A percentile compares a stretch with the other conserved stretches of the same genome.
These are phyloP conservation scores for Chondrosia reniformis DNA, from an alignment of 37 sponge, comb jelly and placozoan species.

Conservation along the genomic window DNA sequence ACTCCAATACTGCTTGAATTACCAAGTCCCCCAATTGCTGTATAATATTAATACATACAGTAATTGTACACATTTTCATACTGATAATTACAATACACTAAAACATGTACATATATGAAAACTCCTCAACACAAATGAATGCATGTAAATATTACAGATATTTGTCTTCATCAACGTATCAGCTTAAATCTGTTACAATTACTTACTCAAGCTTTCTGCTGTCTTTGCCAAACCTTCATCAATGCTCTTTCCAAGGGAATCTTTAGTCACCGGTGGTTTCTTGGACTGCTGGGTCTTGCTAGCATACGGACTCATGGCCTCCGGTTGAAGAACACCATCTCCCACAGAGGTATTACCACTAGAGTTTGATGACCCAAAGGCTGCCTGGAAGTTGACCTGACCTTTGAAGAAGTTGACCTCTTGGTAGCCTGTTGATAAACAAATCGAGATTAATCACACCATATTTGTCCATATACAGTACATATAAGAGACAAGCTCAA, in stretches of 20 bases:
- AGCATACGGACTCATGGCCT: conserved; percentile 31
- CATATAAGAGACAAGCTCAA: too few relatives aligned
- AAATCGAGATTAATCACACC: too few relatives aligned
- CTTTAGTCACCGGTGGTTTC: neutral
- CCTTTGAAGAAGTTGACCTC: conserved; percentile 28
- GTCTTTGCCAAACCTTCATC: neutral
- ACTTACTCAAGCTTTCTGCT: neutral
- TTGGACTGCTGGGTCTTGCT: neutral
- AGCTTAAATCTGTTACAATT: too few relatives aligned
- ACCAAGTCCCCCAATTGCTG: too few relatives aligned
- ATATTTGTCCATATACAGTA: too few relatives aligned
- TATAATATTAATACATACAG: too few relatives aligned
- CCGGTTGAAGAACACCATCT: conserved; percentile 42
- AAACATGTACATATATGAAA: neutral
- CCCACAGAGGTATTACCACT: neutral
- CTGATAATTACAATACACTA: neutral
- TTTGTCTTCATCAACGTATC: too few relatives aligned
- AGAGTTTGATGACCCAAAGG: neutral
- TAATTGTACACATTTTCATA: neutral
- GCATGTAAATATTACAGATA: neutral
- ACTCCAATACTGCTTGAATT: too few relatives aligned
- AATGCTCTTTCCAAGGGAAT: neutral
- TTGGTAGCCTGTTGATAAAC: conserved; percentile 31
- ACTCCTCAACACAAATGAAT: too few relatives aligned
- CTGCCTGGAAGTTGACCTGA: neutral